Evolutionary conservation across 2,888 invertebrate genomes (phyloP), one percentile per base, ranked within the genome.

Genomic region (Epinotia brunnichana): DNA sequence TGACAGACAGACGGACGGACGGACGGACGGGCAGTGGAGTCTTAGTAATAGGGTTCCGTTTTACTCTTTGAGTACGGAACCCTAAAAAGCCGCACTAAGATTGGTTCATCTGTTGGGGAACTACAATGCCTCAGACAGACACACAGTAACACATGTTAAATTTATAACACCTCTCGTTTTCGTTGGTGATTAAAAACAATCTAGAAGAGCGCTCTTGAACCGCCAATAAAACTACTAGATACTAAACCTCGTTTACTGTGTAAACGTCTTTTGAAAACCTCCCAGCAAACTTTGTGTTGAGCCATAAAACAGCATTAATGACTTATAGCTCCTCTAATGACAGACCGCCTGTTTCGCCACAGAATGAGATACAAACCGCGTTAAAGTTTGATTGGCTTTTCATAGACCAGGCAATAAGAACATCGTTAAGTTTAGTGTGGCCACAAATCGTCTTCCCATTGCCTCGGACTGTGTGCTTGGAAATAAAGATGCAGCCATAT

Each of bases 351-450:
- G 78, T 81, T 80, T 78, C 79, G 81, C 82, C 82, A 82, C 81
- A 83, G 79, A 80, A 81, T 80, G 78, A 82, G 79, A 82, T 84
- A 82, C 85, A 82, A 82, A 76, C 78, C 76, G 75, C 85, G 85
- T 89, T 88, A 90, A 88, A 88, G 81, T 90, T 90, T 90, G 88
- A 91, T 90, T 89, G 86, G 83, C 83, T 88, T 88, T 88, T 90
- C 89, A 89, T 89, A 88, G 87, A 83, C 83, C 79, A 79, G 81
- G 77, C 82, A 81, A 76, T 85, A 83, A 85, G 83, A 82, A 83
- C 79, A 81, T 82, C 84, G 85, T 90, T 87, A 89, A 89, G 81
- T 87, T 90, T 87, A 89, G 81, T 85, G 83, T 82, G 74, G 80
- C 85, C 83, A 84, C 88, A 89, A 87, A 90, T 88, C 86, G 88